Evolutionary conservation across 1,140 invertebrate species (phyloP).

Genomic region (Drosophila insularis): DNA sequence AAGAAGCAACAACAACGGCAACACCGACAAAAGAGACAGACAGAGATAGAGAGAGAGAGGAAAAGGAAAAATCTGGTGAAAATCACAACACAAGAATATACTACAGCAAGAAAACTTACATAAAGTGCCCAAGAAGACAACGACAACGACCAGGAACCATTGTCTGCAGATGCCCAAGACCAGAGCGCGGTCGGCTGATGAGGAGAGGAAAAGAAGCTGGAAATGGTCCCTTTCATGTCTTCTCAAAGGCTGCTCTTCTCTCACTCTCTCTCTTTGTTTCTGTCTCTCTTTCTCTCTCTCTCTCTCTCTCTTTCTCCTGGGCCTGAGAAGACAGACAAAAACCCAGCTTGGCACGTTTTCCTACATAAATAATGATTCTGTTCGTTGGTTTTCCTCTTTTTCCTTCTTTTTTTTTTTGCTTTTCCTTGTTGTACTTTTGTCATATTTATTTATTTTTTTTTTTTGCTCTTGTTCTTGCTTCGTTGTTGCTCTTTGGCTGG

Average conservation of each 20-base stretch:
- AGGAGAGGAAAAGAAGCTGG: slow-evolving; percentile 6
- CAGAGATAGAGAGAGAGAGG: background rate
- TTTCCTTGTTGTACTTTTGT: slow-evolving; percentile 8
- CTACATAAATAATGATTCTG: slow-evolving; percentile 66
- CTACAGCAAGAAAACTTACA: slow-evolving; percentile 24
- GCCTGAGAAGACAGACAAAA: slow-evolving; percentile 12
- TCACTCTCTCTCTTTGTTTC: too few relatives aligned
- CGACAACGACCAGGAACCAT: slow-evolving; percentile 21
- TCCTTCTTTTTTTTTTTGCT: slow-evolving; percentile 15
- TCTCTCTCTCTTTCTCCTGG: too few relatives aligned
- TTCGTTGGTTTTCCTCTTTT: slow-evolving; percentile 35
- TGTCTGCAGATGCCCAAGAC: slow-evolving; percentile 48
- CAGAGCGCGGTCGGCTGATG: background rate
- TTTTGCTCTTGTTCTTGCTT: background rate
- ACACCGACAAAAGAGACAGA: background rate
- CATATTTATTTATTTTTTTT: slow-evolving; percentile 28
- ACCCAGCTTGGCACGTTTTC: slow-evolving; percentile 48
- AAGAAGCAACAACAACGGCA: slow-evolving; percentile 17
- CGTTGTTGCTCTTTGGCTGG: slow-evolving; percentile 37
- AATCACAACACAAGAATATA: slow-evolving; percentile 37
- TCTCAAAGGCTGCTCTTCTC: background rate
- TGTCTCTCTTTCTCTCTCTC: too few relatives aligned
- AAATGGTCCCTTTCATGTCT: background rate
- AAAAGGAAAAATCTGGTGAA: slow-evolving; percentile 44
- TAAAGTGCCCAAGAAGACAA: slow-evolving; percentile 9